A percentile compares a stretch with the other conserved stretches of the same genome.
Evolutionary conservation across 2,113 vertebrate species (phyloP).

Genomic region (Phalacrocorax carbo): DNA sequence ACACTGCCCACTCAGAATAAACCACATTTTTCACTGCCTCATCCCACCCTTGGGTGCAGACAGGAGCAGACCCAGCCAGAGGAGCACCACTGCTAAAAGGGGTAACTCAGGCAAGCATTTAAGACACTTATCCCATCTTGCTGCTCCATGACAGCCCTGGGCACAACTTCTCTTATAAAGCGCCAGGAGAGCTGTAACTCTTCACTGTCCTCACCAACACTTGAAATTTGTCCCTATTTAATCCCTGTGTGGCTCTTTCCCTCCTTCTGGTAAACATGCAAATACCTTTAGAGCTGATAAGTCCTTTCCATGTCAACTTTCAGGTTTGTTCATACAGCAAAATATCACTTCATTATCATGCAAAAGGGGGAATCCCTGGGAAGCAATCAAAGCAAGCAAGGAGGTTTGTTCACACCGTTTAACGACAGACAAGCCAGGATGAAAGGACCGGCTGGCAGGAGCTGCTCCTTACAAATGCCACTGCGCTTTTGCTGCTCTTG

Average conservation of each 20-base stretch:
- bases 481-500: fast-evolving
- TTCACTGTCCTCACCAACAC: not conserved
- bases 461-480: not conserved
- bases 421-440: not conserved
- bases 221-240: not conserved
- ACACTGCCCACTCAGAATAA: not conserved
- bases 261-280: not conserved
- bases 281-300: not conserved
- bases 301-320: not conserved
- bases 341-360: not conserved
- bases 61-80: not conserved
- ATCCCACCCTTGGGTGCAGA: not conserved
- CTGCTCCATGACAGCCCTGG: not conserved
- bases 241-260: not conserved
- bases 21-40: not conserved
- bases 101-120: not conserved
- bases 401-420: not conserved
- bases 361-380: not conserved
- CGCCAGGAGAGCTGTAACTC: not conserved
- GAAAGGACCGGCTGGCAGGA: not conserved
- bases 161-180: not conserved
- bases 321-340: constrained; percentile 11
- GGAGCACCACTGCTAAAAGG: not conserved
- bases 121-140: not conserved
- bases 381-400: constrained; percentile 8